phyloP scores from a whole-genome alignment of 2,888 invertebrate species.

The Cephus sareptanus region DNA sequence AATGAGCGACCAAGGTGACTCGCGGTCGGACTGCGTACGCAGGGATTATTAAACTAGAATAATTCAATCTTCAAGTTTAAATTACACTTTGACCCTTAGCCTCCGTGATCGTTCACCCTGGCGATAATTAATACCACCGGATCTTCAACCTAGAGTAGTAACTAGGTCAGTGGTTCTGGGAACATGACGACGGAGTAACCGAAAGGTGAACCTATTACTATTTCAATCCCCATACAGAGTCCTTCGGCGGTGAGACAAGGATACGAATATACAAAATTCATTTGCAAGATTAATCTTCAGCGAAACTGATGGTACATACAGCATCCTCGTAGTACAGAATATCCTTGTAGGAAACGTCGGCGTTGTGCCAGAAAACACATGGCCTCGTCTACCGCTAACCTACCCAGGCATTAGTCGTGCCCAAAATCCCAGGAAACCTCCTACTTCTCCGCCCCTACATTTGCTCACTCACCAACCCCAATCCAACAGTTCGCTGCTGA shows the following conservation, averaged over 20 bases:
- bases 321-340: conserved; percentile 19
- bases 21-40: neutral
- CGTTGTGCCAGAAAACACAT: conserved; percentile 37
- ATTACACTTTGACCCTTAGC: neutral
- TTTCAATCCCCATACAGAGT: neutral
- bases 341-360: conserved; percentile 26
- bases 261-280: conserved; percentile 28
- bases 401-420: neutral
- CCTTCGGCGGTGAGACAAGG: neutral
- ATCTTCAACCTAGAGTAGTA: neutral
- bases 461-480: neutral
- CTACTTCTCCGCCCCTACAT: neutral
- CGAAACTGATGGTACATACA: conserved; percentile 27
- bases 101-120: neutral
- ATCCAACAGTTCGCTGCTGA: neutral
- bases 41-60: neutral
- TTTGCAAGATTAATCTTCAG: conserved; percentile 43
- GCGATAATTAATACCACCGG: neutral
- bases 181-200: neutral
- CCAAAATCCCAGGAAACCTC: neutral
- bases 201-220: neutral
- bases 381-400: neutral
- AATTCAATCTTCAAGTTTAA: neutral
- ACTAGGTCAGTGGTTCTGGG: neutral
- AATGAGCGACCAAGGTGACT: neutral